Base-by-base conservation (phyloP, 1,140 invertebrate species). In the Phenacoccus solenopsis region DNA sequence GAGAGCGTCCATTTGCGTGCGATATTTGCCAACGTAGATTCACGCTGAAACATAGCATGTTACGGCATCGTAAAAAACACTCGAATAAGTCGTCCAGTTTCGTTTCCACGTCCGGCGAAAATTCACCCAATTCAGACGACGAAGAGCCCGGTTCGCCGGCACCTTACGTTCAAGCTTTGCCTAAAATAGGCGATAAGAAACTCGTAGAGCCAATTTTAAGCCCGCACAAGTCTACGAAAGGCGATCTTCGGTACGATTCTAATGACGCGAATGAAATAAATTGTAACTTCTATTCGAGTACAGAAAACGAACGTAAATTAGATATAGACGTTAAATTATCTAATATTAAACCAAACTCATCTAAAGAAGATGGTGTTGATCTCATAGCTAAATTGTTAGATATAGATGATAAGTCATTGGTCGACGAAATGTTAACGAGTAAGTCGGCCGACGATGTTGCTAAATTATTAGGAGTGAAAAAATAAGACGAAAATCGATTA, bases 31-130 rank as follows among this genome's bases (percentile, higher is more conserved):
- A 85, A 12, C 80, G 91, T 3, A 83, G 89, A 69, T 95, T 95
- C 80, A 95, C 92, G 0, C 80, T 95, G n/a, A 94, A 95, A 75
- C 92, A 95, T 80, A 93, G 90, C 77, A 94, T 95, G 92, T 83
- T 95, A 68, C 84, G 93, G 1, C 93, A 95, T 77, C 83, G 91
- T 59, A 93, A 93, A 78, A 95, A 93, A 76, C 90, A 93, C 75
- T 70, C 70, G 13, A 69, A 69, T 25, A 38, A 38, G 22, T 70
- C 30, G 28, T 49, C 38, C 16, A 49, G 38, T n/a, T 68, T 16
- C 20, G 67, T n/a, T 22, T 70, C 28, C 57, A 56, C 49, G 7
- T 10, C 27, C 10, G 35, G 32, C 25, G 68, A 70, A 4, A 32
- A 22, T 35, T 72, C 71, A 49, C 70, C 70, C 1, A 69, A 67